A percentile compares a stretch with the other conserved stretches of the same genome.
Evolutionary conservation across 2,113 vertebrate species (phyloP).

Genomic region (Halcyon senegalensis): DNA sequence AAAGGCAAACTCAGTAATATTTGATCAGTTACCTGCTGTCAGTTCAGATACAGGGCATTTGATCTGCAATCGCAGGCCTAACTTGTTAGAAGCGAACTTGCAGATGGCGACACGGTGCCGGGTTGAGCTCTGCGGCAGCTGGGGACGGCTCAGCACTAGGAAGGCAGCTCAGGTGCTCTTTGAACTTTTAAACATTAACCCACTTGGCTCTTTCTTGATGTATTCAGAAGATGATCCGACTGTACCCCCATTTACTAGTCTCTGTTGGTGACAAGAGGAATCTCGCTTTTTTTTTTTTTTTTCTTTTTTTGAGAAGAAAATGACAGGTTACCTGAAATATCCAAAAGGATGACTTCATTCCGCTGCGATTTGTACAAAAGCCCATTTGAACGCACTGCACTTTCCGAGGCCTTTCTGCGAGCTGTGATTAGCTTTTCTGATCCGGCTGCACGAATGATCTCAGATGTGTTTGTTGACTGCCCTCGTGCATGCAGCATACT

Average conservation of each 20-base stretch:
- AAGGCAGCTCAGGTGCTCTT: background rate
- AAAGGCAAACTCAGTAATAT: conserved; percentile 72
- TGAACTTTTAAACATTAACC: background rate
- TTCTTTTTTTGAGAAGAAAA: background rate
- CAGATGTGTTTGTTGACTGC: conserved; percentile 1
- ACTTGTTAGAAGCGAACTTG: conserved; percentile 20
- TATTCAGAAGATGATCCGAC: background rate
- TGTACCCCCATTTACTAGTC: background rate
- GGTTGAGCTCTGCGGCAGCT: background rate
- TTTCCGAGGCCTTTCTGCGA: background rate
- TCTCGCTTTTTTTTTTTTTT: background rate
- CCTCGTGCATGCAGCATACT: background rate
- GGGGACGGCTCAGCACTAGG: background rate
- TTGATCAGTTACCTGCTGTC: conserved; percentile 74
- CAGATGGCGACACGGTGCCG: background rate
- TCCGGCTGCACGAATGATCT: background rate
- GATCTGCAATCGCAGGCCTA: conserved; percentile 37
- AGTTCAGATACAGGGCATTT: conserved; percentile 55
- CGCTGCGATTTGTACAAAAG: background rate
- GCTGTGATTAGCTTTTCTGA: background rate
- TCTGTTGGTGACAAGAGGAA: background rate
- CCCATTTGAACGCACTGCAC: background rate
- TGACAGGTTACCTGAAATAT: background rate
- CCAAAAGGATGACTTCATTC: background rate
- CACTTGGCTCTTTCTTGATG: background rate